Conservation (phyloP, 23 tunicate species). For the Styela plicata region DNA sequence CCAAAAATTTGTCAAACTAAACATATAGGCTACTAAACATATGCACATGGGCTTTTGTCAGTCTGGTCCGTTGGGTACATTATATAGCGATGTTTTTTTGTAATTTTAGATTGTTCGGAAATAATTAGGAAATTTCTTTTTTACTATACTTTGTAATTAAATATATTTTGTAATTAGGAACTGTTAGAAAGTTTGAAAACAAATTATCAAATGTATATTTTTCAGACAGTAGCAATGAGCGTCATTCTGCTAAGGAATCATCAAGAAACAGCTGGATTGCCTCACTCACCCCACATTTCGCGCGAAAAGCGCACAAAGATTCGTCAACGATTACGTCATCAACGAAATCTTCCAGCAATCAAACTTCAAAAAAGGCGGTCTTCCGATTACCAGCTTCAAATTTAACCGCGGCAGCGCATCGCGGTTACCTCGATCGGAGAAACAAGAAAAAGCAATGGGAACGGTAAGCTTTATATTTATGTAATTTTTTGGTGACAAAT, state of each 20-base stretch:
- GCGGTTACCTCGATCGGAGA: constrained; percentile 60
- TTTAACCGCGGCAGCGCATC: constrained; percentile 39
- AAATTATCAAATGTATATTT: too few species aligned
- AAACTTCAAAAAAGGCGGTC: constrained; percentile 16
- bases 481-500: too few species aligned
- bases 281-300: constrained; percentile 27
- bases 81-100: too few species aligned
- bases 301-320: neutral
- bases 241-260: neutral
- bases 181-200: too few species aligned
- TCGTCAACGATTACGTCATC: neutral
- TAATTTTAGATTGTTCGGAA: too few species aligned
- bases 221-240: constrained; percentile 11
- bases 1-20: too few species aligned
- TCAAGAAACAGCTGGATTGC: constrained; percentile 34
- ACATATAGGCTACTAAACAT: too few species aligned
- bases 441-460: constrained; percentile 79
- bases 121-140: too few species aligned
- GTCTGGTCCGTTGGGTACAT: too few species aligned
- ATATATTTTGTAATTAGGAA: too few species aligned
- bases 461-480: constrained; percentile 40
- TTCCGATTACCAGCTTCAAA: constrained; percentile 46
- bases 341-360: neutral
- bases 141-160: too few species aligned
- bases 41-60: too few species aligned